Conservation (phyloP, 2,888 invertebrate species). For the Morpho achilles region DNA sequence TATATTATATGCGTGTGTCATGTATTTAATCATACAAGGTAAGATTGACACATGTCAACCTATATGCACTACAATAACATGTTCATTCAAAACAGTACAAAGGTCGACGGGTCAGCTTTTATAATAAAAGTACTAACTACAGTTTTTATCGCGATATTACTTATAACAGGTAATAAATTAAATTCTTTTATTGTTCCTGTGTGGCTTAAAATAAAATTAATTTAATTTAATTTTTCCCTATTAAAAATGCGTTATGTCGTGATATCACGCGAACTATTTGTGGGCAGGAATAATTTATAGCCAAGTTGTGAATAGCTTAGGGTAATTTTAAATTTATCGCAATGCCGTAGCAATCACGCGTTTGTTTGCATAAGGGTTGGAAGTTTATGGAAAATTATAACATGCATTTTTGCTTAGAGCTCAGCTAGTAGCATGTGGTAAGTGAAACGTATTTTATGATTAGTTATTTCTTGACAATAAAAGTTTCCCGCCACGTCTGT, state of each 20-base stretch:
- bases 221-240: slow-evolving; percentile 21
- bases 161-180: slow-evolving; percentile 3
- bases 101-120: too few relatives aligned
- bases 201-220: slow-evolving; percentile 16
- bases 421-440: too few relatives aligned
- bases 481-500: too few relatives aligned
- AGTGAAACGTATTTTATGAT: too few relatives aligned
- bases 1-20: too few relatives aligned
- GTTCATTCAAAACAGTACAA: too few relatives aligned
- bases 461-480: too few relatives aligned
- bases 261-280: slow-evolving; percentile 23
- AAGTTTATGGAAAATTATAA: slow-evolving; percentile 1
- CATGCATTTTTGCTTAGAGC: background rate
- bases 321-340: slow-evolving; percentile 17
- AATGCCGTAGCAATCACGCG: slow-evolving; percentile 8
- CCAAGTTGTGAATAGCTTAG: slow-evolving; percentile 16
- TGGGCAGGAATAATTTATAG: slow-evolving; percentile 22
- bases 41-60: too few relatives aligned
- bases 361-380: slow-evolving; percentile 9
- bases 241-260: slow-evolving; percentile 22
- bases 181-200: slow-evolving; percentile 11
- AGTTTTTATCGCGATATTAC: slow-evolving; percentile 1
- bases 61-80: too few relatives aligned
- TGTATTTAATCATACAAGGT: too few relatives aligned
- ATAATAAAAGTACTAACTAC: too few relatives aligned